Evolutionary conservation across 1,140 invertebrate genomes (phyloP).

Genomic region (Nixonia krombeini): DNA sequence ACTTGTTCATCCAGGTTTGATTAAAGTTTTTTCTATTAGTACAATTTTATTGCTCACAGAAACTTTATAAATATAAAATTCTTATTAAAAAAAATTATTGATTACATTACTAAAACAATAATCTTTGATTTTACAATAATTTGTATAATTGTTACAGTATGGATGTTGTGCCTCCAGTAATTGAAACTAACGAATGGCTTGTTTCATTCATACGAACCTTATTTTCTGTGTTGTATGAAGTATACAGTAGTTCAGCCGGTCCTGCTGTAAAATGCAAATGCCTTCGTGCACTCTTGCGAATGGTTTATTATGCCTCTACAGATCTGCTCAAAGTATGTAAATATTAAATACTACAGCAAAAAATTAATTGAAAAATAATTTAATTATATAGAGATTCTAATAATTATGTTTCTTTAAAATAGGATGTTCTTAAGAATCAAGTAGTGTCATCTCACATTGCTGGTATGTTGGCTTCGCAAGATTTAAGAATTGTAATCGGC

Average conservation of each 20-base stretch:
- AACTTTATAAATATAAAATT: conserved; percentile 1
- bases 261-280: conserved; percentile 98
- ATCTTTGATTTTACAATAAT: conserved; percentile 4
- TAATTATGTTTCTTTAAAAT: conserved; percentile 44
- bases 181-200: conserved; percentile 69
- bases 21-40: no score
- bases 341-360: not conserved
- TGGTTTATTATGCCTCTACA: conserved; percentile 94
- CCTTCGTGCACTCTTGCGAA: conserved; percentile 92
- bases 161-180: conserved; percentile 68
- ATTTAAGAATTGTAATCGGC: conserved; percentile 95
- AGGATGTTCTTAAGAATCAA: conserved; percentile 91
- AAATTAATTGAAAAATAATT: conserved; percentile 5
- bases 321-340: conserved; percentile 80
- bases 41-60: no score
- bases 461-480: conserved; percentile 96
- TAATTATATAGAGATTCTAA: not conserved
- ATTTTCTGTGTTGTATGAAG: conserved; percentile 94
- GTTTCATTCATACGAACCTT: conserved; percentile 87
- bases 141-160: conserved; percentile 49
- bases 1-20: conserved; percentile 63
- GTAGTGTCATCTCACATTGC: conserved; percentile 97
- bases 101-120: no score
- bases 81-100: not conserved
- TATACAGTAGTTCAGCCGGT: conserved; percentile 97